Conservation (phyloP, 2,113 vertebrate genomes). For the Illadopsis cleaveri region DNA sequence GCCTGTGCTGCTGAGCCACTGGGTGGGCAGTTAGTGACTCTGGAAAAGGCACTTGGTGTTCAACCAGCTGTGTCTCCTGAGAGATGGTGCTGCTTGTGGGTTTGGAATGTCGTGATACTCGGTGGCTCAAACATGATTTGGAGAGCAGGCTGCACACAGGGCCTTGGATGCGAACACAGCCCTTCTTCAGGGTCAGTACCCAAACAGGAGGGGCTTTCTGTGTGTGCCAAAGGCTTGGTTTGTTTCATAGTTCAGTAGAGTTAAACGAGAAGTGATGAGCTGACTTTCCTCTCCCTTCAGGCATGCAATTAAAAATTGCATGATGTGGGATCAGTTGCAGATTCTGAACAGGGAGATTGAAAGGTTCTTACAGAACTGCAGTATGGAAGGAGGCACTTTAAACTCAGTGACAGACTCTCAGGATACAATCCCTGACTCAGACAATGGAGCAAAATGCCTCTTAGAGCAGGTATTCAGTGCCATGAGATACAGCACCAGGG, state of each 20-base stretch:
- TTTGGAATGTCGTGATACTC: neutral
- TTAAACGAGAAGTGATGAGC: neutral
- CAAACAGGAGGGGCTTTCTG: neutral
- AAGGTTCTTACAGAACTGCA: neutral
- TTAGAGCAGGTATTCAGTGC: neutral
- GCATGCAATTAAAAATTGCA: neutral
- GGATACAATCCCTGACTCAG: neutral
- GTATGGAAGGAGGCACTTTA: neutral
- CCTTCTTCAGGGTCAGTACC: neutral
- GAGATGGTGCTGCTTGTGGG: rapidly evolving
- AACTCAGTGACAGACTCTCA: neutral
- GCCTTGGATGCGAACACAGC: neutral
- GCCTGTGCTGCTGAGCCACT: neutral
- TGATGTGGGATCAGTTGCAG: slow-evolving; percentile 35
- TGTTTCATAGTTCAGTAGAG: neutral
- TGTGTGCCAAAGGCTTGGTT: neutral
- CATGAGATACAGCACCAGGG: neutral
- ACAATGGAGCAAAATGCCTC: neutral
- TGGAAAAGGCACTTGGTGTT: neutral
- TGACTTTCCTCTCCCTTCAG: slow-evolving; percentile 29
- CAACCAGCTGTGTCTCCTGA: rapidly evolving
- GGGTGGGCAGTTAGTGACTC: neutral
- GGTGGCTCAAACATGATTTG: neutral
- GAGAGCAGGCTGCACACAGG: neutral
- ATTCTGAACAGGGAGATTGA: slow-evolving; percentile 32